phyloP scores from a whole-genome alignment of 1,140 invertebrate genomes.

The Triops cancriformis region DNA sequence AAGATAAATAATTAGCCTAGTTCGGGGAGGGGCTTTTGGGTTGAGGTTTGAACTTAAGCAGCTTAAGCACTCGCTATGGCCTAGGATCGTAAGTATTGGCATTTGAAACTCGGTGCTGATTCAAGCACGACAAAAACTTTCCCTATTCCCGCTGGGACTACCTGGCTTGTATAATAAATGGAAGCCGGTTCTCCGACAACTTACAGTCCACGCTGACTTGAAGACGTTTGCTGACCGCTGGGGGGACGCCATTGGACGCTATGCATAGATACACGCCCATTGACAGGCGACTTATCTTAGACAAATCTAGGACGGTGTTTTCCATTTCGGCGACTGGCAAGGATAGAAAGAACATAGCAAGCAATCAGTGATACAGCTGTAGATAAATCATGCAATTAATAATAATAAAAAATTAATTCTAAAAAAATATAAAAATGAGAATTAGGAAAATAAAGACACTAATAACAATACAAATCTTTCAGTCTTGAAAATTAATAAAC shows the following conservation, averaged over 20 bases:
- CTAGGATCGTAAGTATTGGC: neutral
- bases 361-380: no score
- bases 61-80: neutral
- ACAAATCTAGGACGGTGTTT: constrained; percentile 72
- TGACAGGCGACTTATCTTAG: constrained; percentile 71
- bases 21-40: neutral
- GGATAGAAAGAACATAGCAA: neutral
- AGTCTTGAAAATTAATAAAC: no score
- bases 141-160: neutral
- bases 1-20: neutral
- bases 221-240: constrained; percentile 73
- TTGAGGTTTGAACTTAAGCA: neutral
- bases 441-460: no score
- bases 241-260: constrained; percentile 50
- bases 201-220: constrained; percentile 91
- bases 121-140: neutral
- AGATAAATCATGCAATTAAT: no score
- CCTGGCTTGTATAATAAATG: neutral
- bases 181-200: constrained; percentile 40
- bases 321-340: constrained; percentile 66
- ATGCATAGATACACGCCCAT: constrained; percentile 88
- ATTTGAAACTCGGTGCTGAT: neutral
- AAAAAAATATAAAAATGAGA: no score
- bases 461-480: no score
- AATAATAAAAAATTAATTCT: no score